Conservation (phyloP, 2,888 invertebrate genomes). For the Tricholauxania praeusta region DNA sequence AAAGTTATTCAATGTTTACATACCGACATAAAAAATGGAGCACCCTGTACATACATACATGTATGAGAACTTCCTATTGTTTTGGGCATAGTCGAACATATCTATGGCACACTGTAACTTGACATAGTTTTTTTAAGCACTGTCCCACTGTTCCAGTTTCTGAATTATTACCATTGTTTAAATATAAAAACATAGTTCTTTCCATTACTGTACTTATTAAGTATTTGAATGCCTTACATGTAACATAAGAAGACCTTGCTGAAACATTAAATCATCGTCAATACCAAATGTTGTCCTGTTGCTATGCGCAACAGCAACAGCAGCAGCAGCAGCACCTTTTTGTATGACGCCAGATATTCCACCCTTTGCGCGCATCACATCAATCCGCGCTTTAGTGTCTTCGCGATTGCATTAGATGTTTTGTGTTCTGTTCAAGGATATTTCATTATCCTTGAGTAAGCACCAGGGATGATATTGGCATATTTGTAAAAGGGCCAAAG, state of each 20-base stretch:
- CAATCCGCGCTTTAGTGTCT: constrained; percentile 12
- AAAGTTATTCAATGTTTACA: no score
- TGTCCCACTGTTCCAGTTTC: constrained; percentile 14
- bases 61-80: no score
- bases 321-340: not conserved
- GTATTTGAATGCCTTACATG: not conserved
- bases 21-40: no score
- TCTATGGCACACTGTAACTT: no score
- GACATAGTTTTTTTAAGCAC: no score
- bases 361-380: constrained; percentile 29
- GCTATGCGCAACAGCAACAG: constrained; percentile 32
- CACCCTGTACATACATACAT: no score
- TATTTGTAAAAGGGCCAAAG: no score
- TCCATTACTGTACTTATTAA: constrained; percentile 32
- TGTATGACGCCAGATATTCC: constrained; percentile 18
- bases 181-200: constrained; percentile 4
- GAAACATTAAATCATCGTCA: constrained; percentile 9
- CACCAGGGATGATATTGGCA: no score
- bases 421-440: not conserved
- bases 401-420: constrained; percentile 11
- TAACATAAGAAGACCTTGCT: constrained; percentile 6
- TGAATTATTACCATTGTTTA: not conserved
- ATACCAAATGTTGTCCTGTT: constrained; percentile 41
- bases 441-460: no score
- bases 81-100: no score